Base-by-base conservation (phyloP, 2,888 invertebrate species). In the Hypsopygia costalis region DNA sequence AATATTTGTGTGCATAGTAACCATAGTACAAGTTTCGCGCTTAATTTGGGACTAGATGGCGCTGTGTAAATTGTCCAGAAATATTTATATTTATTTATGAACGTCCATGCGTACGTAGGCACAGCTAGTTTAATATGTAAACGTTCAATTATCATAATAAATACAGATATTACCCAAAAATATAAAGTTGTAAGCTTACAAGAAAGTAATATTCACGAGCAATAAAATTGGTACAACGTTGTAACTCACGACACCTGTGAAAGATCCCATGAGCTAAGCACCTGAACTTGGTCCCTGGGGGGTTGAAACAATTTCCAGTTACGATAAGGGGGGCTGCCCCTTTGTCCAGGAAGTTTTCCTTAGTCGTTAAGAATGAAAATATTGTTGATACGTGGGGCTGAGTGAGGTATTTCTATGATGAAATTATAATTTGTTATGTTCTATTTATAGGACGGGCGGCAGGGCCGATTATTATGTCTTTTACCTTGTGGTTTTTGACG, bases 211-310 rank as follows among this genome's bases (percentile, higher is more conserved):
- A 56, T 69, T 65, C 69, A 62, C 62, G 67, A 57, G 58, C 67
- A 66, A 70, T 72, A 74, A 71, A 74, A 69, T 64, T 56, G 62
- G 60, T 71, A 69, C 74, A 70, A 59, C 51, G 66, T 56, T 52
- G 77, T 83, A 81, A 76, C 62, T 83, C 77, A 78, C 65, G 69
- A 66, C 82, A 82, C 78, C 81, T 83, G 83, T 65, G 58, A 62
- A 63, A 52, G 68, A 66, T 76, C 75, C 62, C 73, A 71, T 68
- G 64, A 51, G 46, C 51, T 47, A 47, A 50, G 51, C 51, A 55
- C 59, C 62, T 61, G 62, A 69, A 71, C 55, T 68, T 61, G 43
- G 51, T 58, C 47, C 73, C 62, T 52, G 44, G 51, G 79, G 73
- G 72, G 55, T 63, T 61, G 58, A 74, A 77, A 81, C 80, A 81